Evolutionary conservation across 2,797 vertebrate species (phyloP).

Genomic region (Halcyon leucocephala): DNA sequence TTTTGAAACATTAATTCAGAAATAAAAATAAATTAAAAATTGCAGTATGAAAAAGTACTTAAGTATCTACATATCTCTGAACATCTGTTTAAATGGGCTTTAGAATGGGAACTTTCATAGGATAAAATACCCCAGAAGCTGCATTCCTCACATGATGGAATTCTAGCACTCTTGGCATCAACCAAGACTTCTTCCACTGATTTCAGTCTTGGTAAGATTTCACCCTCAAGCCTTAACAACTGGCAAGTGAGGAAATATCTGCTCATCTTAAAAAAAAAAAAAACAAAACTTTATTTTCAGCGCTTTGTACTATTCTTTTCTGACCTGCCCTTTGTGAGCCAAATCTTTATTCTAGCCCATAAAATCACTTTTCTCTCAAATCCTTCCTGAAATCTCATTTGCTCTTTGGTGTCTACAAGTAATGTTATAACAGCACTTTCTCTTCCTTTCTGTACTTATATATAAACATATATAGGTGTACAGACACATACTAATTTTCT

Average conservation of each 20-base stretch:
- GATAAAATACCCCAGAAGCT: not conserved
- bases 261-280: not conserved
- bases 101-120: not conserved
- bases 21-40: not conserved
- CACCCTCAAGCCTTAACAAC: not conserved
- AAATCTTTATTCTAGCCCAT: not conserved
- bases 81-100: not conserved
- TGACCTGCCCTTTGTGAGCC: not conserved
- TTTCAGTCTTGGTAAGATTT: not conserved
- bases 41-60: not conserved
- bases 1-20: not conserved
- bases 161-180: not conserved
- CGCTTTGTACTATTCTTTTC: not conserved
- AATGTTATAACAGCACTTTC: not conserved
- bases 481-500: no score
- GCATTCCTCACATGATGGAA: not conserved
- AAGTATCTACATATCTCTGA: not conserved
- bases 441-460: accelerated
- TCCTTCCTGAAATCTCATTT: not conserved
- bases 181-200: not conserved
- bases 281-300: not conserved
- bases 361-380: not conserved
- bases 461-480: not conserved
- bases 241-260: not conserved
- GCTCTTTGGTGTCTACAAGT: not conserved